Evolutionary conservation across 30 jellyfish, hydroid and myxozoan species (phyloP).

Genomic region (Clytia hemisphaerica): DNA sequence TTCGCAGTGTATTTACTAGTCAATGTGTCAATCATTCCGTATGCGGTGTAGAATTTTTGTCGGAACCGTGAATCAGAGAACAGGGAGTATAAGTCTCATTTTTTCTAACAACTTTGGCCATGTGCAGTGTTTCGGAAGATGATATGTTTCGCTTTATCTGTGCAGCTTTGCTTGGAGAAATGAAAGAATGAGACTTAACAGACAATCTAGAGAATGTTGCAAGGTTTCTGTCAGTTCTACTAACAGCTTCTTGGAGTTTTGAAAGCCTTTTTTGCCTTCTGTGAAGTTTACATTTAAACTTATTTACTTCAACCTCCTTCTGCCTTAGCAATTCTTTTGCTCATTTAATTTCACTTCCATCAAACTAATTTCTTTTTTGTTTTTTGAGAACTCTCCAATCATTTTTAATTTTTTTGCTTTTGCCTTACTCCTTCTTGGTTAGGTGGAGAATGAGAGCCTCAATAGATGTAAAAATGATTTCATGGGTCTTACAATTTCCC

Average conservation of each 20-base stretch:
- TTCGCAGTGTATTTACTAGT: too few relatives aligned
- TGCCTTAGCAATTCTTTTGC: background rate
- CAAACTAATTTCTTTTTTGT: background rate
- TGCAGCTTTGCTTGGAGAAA: background rate
- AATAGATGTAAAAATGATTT: too few relatives aligned
- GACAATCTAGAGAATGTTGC: background rate
- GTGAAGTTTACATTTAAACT: background rate
- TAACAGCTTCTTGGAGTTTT: background rate
- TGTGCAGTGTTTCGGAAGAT: too few relatives aligned
- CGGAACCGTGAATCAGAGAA: too few relatives aligned
- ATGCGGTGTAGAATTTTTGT: too few relatives aligned
- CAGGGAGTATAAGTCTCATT: too few relatives aligned
- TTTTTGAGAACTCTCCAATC: background rate
- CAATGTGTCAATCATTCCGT: too few relatives aligned
- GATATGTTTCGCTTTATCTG: too few relatives aligned
- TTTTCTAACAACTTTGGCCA: too few relatives aligned
- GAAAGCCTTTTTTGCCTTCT: background rate
- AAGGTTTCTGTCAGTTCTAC: background rate
- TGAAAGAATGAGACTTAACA: background rate
- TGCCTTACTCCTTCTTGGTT: too few relatives aligned
- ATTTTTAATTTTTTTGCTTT: background rate
- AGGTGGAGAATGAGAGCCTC: too few relatives aligned
- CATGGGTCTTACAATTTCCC: too few relatives aligned
- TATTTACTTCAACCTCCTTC: background rate
- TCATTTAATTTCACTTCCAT: background rate